Evolutionary conservation across 2,888 invertebrate species (phyloP), one percentile per base, ranked within the genome.

Genomic region (Caenorhabditis panamensis): DNA sequence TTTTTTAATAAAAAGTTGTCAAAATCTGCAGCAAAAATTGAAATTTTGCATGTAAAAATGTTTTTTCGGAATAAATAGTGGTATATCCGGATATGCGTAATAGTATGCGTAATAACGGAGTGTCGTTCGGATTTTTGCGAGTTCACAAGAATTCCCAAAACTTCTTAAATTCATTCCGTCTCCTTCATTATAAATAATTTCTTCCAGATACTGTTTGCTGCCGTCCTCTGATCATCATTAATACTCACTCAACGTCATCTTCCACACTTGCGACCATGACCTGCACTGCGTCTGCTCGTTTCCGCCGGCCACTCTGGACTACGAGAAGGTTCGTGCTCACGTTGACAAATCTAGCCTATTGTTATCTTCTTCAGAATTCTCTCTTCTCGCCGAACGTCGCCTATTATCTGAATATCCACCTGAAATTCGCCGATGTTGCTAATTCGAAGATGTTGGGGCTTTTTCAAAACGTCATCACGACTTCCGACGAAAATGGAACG

Each of bases 281-380:
- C 79, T 90, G 26, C 85, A 86, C 79, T 89, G 89, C 41, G 84
- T 89, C 51, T 89, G 89, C 68, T 87, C 87, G 1, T 90, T 85
- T 82, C 89, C 89, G 2, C 80, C 88, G 41, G 89, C 89, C 20
- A 67, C 72, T n/a, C 22, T 88, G 9, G 69, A 82, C 28, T 82
- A 84, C 49, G 71, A 82, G 36, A 73, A 88, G 72, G 87, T 88
- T 18, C n/a, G n/a, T n/a, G n/a, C n/a, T n/a, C n/a, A n/a, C n/a
- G n/a, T n/a, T n/a, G n/a, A n/a, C n/a, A n/a, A n/a, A n/a, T n/a
- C n/a, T n/a, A n/a, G n/a, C n/a, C n/a, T n/a, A n/a, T n/a, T n/a
- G n/a, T n/a, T n/a, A n/a, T n/a, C n/a, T n/a, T n/a, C n/a, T 82
- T 63, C 51, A 83, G 83, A 61, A 62, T 37, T 26, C 64, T 5